A percentile compares a stretch with the other conserved stretches of the same genome.
Conservation (phyloP, 2,888 invertebrate species). For the Noctuana brunneofusca region DNA sequence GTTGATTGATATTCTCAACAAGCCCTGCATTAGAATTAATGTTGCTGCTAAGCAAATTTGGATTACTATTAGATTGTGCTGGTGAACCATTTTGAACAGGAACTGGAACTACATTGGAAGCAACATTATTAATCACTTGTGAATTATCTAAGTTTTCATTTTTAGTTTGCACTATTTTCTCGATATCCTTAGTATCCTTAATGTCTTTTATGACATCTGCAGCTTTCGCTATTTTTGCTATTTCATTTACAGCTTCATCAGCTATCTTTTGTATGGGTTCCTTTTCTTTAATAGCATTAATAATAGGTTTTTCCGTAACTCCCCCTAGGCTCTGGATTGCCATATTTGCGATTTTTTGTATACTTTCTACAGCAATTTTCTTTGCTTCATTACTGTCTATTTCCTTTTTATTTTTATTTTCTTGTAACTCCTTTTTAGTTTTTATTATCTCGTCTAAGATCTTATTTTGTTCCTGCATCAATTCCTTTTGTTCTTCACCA, state of each 20-base stretch:
- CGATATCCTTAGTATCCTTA: constrained; percentile 56
- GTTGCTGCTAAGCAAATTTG: background rate
- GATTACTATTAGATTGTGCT: constrained; percentile 1
- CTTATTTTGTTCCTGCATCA: constrained; percentile 86
- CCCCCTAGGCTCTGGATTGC: constrained; percentile 74
- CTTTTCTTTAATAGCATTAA: constrained; percentile 43
- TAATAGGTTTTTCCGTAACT: constrained; percentile 63
- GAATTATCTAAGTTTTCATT: constrained; percentile 29
- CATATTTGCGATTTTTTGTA: constrained; percentile 75
- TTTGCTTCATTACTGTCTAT: constrained; percentile 71
- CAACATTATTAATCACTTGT: constrained; percentile 33
- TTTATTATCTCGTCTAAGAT: constrained; percentile 84
- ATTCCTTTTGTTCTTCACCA: constrained; percentile 85
- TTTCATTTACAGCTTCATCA: constrained; percentile 72
- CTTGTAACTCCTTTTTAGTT: constrained; percentile 76
- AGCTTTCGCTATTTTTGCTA: constrained; percentile 66
- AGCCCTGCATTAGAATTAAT: constrained; percentile 2
- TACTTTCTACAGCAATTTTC: constrained; percentile 77
- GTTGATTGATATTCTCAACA: constrained; percentile 16
- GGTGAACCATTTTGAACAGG: constrained; percentile 32
- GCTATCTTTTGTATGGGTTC: constrained; percentile 59
- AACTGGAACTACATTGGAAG: constrained; percentile 31
- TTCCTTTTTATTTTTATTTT: constrained; percentile 76
- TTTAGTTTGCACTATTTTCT: constrained; percentile 19
- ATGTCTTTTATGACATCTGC: constrained; percentile 70